Conservation (phyloP, 2,113 vertebrate genomes). For the Capreolus pygargus region DNA sequence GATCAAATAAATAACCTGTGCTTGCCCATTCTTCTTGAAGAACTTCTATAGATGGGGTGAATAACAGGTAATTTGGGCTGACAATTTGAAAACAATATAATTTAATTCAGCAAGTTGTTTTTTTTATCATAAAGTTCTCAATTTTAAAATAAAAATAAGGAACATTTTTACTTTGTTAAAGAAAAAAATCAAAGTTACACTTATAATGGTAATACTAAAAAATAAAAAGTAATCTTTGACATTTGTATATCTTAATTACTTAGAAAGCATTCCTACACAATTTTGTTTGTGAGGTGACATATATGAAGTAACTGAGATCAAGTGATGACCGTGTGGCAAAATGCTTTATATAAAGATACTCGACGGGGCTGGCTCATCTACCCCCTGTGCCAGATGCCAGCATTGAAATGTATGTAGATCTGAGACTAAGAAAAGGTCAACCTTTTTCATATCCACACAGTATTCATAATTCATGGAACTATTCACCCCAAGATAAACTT, state of each 20-base stretch:
- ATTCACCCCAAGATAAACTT: not conserved
- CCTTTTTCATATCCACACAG: not conserved
- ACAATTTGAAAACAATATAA: not conserved
- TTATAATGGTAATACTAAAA: not conserved
- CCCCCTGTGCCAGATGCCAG: not conserved
- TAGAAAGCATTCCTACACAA: not conserved
- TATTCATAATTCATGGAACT: not conserved
- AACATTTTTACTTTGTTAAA: not conserved
- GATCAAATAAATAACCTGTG: rapidly evolving
- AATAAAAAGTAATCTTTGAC: not conserved
- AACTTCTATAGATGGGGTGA: rapidly evolving
- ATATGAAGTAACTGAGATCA: not conserved
- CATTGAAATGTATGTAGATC: not conserved
- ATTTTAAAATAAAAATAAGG: not conserved
- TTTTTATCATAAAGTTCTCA: not conserved
- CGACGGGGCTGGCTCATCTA: rapidly evolving
- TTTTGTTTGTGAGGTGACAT: not conserved
- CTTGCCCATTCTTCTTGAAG: not conserved
- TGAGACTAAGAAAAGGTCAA: not conserved
- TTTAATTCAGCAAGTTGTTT: not conserved
- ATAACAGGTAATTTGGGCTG: not conserved
- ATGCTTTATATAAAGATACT: not conserved
- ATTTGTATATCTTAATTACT: not conserved
- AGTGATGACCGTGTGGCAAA: not conserved
- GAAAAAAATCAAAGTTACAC: not conserved